These are phyloP conservation scores for Propsilocerus akamusi DNA, from an alignment of 1,140 invertebrate genomes.

Conservation along the genomic window DNA sequence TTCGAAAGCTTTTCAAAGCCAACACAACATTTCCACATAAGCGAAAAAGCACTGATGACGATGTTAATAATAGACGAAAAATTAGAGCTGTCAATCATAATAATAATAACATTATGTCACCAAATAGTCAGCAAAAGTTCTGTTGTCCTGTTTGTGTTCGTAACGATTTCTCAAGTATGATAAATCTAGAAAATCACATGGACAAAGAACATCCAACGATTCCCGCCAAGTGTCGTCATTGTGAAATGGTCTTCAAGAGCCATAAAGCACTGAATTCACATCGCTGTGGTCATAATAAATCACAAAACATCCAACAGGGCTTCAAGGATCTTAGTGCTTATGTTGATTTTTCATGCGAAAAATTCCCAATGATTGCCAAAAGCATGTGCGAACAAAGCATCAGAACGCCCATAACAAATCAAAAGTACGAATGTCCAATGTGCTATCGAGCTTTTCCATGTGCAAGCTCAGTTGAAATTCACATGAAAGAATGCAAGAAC, in stretches of 20 bases:
- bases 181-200: conserved; percentile 43
- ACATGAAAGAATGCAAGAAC: conserved; percentile 37
- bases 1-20: not conserved
- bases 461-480: conserved; percentile 44
- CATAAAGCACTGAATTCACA: conserved; percentile 45
- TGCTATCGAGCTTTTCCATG: conserved; percentile 60
- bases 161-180: conserved; percentile 35
- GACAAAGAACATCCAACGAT: conserved; percentile 50
- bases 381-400: conserved; percentile 47
- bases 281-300: conserved; percentile 18
- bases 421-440: conserved; percentile 48
- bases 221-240: conserved; percentile 45
- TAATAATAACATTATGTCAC: not conserved
- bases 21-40: conserved; percentile 9
- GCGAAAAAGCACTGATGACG: conserved; percentile 15
- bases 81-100: conserved; percentile 5
- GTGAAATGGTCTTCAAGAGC: conserved; percentile 48
- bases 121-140: conserved; percentile 10
- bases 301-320: conserved; percentile 28
- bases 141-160: conserved; percentile 38
- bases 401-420: conserved; percentile 38
- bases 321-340: conserved; percentile 53
- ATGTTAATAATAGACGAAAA: conserved; percentile 15
- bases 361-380: conserved; percentile 58
- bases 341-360: conserved; percentile 56